Evolutionary conservation across 2,797 vertebrate genomes (phyloP).

Genomic region (Sebastes dallii): DNA sequence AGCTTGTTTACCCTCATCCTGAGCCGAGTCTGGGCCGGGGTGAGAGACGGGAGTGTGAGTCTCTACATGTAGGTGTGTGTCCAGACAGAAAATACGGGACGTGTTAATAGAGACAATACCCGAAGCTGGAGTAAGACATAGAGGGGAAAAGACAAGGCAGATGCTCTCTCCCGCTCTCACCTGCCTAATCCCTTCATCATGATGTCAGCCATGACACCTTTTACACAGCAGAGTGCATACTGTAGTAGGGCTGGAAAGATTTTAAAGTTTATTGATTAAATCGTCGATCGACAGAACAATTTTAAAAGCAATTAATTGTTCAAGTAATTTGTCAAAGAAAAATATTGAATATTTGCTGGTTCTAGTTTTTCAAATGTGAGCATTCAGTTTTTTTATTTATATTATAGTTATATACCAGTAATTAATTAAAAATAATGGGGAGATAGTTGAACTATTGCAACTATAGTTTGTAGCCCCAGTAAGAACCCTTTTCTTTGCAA

Average conservation of each 20-base stretch:
- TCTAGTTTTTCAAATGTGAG: neutral
- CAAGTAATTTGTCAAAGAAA: too few species aligned
- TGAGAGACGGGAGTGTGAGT: slow-evolving; percentile 25
- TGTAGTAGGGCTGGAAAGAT: neutral
- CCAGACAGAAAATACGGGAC: slow-evolving; percentile 14
- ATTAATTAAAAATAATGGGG: neutral
- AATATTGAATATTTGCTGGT: neutral
- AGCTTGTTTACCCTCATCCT: slow-evolving; percentile 72
- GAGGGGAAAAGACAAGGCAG: neutral
- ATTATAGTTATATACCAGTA: neutral
- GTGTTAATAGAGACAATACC: slow-evolving; percentile 11
- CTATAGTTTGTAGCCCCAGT: neutral
- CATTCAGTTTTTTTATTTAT: neutral
- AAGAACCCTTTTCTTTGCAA: neutral
- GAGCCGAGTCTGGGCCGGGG: slow-evolving; percentile 34
- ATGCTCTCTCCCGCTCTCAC: neutral
- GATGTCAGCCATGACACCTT: neutral
- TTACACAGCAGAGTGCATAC: neutral
- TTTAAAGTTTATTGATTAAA: neutral
- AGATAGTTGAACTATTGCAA: neutral
- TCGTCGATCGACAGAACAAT: neutral
- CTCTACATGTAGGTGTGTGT: neutral
- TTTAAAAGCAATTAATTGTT: neutral
- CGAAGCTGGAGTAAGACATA: neutral
- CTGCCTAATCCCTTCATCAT: neutral